A percentile compares a stretch with the other conserved stretches of the same genome.
Evolutionary conservation across 2,113 vertebrate genomes (phyloP).

Genomic region (Caretta caretta): DNA sequence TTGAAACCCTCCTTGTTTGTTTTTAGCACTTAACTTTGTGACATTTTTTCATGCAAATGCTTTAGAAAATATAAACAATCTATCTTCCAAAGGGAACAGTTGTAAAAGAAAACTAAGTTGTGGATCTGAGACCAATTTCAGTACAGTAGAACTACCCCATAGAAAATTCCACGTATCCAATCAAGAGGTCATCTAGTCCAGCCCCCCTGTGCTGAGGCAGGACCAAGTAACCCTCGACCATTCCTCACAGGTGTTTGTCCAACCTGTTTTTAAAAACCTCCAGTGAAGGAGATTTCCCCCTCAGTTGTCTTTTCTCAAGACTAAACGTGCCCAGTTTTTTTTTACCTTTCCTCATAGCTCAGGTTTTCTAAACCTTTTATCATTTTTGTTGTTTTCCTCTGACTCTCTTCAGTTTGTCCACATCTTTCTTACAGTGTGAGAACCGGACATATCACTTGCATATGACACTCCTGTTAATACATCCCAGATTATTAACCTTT

Average conservation of each 20-base stretch:
- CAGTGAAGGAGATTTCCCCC: background rate
- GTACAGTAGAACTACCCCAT: too few relatives aligned
- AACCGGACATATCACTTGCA: background rate
- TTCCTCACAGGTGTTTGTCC: background rate
- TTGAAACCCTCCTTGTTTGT: too few relatives aligned
- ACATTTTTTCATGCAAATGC: too few relatives aligned
- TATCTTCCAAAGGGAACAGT: too few relatives aligned
- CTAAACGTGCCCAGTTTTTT: background rate
- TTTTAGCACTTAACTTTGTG: too few relatives aligned
- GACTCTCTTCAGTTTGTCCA: background rate
- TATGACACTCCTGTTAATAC: background rate
- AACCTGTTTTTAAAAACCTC: background rate
- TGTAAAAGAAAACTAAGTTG: too few relatives aligned
- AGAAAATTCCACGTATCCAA: background rate
- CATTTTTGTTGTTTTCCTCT: background rate
- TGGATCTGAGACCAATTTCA: too few relatives aligned
- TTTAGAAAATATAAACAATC: too few relatives aligned
- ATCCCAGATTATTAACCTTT: background rate
- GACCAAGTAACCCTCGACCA: background rate
- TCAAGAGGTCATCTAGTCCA: background rate
- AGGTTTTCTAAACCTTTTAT: background rate
- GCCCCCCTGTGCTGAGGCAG: background rate
- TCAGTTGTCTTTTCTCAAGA: background rate
- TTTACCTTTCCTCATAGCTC: background rate
- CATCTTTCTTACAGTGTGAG: background rate